phyloP scores from a whole-genome alignment of 2,113 vertebrate species.

The Epinephelus lanceolatus region DNA sequence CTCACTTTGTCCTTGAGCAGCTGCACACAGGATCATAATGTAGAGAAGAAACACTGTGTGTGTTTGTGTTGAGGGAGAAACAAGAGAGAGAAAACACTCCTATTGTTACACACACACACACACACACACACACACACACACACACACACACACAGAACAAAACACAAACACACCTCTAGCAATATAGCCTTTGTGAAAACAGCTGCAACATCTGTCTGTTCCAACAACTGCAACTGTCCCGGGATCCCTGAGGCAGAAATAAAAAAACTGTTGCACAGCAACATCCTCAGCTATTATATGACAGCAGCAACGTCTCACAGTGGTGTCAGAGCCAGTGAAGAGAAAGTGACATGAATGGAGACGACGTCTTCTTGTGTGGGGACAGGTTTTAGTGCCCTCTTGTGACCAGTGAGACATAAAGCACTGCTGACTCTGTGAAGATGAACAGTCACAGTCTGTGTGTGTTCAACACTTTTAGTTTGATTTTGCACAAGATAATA shows the following conservation, averaged over 20 bases:
- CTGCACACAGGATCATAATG: slow-evolving; percentile 2
- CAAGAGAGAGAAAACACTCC: not conserved
- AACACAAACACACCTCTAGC: slow-evolving; percentile 44
- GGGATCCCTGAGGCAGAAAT: slow-evolving; percentile 25
- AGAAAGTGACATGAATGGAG: slow-evolving; percentile 15
- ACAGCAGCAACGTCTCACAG: slow-evolving; percentile 25
- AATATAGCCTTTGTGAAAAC: slow-evolving; percentile 16
- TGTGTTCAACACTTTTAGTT: not conserved
- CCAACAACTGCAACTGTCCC: slow-evolving; percentile 39
- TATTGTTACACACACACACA: not conserved
- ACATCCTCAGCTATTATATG: slow-evolving; percentile 18
- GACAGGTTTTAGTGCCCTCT: slow-evolving; percentile 58
- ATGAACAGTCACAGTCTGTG: not conserved
- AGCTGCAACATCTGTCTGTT: slow-evolving; percentile 65
- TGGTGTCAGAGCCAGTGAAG: slow-evolving; percentile 38
- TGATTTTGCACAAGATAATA: not conserved
- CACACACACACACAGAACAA: not conserved
- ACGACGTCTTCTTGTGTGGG: not conserved
- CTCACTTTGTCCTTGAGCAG: slow-evolving; percentile 25
- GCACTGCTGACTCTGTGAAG: not conserved
- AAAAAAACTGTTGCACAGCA: not conserved
- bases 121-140: not conserved
- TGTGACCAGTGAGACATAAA: slow-evolving; percentile 50
- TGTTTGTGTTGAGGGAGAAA: not conserved
- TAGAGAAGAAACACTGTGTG: slow-evolving; percentile 1